These are phyloP conservation scores for Athene noctua DNA, from an alignment of 2,113 vertebrate genomes.

Conservation along the genomic window DNA sequence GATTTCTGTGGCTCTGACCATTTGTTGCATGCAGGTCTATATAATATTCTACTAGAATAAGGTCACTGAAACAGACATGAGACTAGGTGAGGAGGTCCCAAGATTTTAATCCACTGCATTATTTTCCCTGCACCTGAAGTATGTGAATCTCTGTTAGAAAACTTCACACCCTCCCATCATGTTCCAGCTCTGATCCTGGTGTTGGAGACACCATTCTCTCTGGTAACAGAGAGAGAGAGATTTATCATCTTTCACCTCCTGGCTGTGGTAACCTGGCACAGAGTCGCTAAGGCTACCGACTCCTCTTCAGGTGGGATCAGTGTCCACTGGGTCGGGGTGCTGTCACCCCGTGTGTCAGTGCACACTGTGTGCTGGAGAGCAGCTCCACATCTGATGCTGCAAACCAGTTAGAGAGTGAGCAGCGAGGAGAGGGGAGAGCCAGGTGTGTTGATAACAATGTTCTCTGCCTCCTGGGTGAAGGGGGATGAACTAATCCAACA, in stretches of 20 bases:
- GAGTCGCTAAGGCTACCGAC: fast-evolving
- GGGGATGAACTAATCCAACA: fast-evolving
- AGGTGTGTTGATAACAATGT: neutral
- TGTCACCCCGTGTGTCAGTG: neutral
- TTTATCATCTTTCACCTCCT: neutral
- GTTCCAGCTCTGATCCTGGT: neutral
- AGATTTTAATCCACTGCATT: neutral
- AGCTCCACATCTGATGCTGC: neutral
- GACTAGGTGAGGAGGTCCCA: neutral
- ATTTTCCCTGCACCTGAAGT: neutral
- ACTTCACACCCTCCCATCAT: fast-evolving
- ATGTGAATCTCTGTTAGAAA: neutral
- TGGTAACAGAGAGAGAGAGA: neutral
- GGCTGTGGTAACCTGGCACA: neutral
- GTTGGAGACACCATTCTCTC: neutral
- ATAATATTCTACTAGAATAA: no score
- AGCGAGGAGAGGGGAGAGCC: neutral
- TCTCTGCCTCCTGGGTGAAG: neutral
- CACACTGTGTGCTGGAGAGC: no score
- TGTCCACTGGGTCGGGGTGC: no score
- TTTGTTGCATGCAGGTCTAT: no score
- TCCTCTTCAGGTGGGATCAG: neutral
- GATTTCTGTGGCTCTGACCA: no score
- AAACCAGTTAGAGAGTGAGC: neutral
- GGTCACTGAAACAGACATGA: no score